Evolutionary conservation across 2,113 vertebrate species (phyloP).

Genomic region (Chaetorhynchus papuensis): DNA sequence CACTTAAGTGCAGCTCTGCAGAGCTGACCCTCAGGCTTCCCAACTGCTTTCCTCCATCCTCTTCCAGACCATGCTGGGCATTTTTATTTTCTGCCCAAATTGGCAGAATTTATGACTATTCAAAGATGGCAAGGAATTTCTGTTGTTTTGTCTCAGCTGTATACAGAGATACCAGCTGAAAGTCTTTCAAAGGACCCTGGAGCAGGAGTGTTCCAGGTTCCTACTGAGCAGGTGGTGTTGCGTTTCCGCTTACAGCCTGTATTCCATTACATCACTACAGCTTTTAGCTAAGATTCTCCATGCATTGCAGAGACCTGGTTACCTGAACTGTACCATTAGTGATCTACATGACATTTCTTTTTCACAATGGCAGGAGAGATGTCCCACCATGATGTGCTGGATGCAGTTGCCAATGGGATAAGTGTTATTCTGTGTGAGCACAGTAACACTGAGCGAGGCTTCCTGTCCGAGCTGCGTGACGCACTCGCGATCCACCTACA

Average conservation of each 20-base stretch:
- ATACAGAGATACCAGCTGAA: not conserved
- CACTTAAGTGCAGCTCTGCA: not conserved
- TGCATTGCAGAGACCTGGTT: not conserved
- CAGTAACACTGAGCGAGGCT: slow-evolving; percentile 96
- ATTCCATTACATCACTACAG: not conserved
- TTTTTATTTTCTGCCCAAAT: not conserved
- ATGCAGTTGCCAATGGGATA: slow-evolving; percentile 82
- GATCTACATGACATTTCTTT: not conserved
- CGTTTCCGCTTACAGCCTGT: fast-evolving
- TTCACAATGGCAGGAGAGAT: slow-evolving; percentile 83
- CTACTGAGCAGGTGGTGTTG: not conserved
- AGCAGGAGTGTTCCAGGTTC: not conserved
- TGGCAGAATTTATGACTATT: not conserved
- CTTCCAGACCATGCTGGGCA: not conserved
- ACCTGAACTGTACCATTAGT: not conserved
- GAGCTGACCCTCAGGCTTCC: not conserved
- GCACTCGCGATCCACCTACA: slow-evolving; percentile 70
- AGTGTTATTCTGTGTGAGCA: slow-evolving; percentile 93
- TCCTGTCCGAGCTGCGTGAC: slow-evolving; percentile 81
- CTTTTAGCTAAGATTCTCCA: not conserved
- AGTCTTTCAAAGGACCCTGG: not conserved
- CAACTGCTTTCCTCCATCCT: not conserved
- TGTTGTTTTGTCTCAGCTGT: not conserved
- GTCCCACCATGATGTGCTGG: slow-evolving; percentile 93
- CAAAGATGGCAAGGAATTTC: not conserved